A percentile compares a stretch with the other conserved stretches of the same genome.
phyloP scores from a whole-genome alignment of 1,140 invertebrate genomes.

The Agrypnia vestita region DNA sequence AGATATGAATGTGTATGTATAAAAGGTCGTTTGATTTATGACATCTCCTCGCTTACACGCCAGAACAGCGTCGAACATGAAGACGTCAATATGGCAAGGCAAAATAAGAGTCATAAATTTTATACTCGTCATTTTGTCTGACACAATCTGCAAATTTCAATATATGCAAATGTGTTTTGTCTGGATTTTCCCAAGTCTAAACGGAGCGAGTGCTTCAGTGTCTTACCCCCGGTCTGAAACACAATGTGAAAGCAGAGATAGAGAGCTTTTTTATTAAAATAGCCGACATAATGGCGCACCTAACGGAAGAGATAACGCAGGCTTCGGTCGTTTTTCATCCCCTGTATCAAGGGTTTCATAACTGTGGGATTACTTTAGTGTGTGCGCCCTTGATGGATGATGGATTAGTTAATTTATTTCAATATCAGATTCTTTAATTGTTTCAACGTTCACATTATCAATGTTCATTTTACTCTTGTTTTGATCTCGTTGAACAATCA shows the following conservation, averaged over 20 bases:
- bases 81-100: neutral
- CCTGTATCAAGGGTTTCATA: slow-evolving; percentile 18
- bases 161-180: slow-evolving; percentile 43
- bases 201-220: neutral
- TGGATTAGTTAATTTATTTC: no score
- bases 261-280: slow-evolving; percentile 53
- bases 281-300: slow-evolving; percentile 55
- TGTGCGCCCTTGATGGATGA: no score
- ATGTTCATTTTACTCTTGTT: no score
- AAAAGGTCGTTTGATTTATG: neutral
- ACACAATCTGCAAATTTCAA: slow-evolving; percentile 40
- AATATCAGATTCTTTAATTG: no score
- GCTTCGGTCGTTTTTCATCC: slow-evolving; percentile 56
- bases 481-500: no score
- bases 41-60: neutral
- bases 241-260: slow-evolving; percentile 21
- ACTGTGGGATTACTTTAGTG: slow-evolving; percentile 5
- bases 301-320: slow-evolving; percentile 57
- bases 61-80: neutral
- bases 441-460: no score
- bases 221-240: slow-evolving; percentile 12
- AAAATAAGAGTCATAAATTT: slow-evolving; percentile 1
- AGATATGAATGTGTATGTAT: no score
- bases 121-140: slow-evolving; percentile 14
- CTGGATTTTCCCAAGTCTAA: slow-evolving; percentile 31